These are phyloP conservation scores for Cynoglossus semilaevis DNA, from an alignment of 2,113 vertebrate species.

Conservation along the genomic window DNA sequence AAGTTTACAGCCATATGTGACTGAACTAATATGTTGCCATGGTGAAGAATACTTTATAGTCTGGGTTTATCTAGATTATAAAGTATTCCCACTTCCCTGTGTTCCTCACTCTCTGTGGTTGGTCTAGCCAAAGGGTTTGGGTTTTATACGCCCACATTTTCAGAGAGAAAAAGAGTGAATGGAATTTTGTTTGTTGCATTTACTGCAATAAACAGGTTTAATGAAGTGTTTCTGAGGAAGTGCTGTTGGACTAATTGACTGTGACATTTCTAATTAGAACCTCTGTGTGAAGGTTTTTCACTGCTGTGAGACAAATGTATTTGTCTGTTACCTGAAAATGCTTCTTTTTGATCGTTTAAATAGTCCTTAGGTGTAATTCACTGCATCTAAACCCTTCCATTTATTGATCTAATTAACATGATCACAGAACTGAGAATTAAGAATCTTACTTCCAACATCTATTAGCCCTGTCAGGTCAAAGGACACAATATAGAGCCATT, in stretches of 20 bases:
- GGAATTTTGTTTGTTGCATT: slow-evolving; percentile 11
- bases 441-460: too few species aligned
- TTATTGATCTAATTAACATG: too few species aligned
- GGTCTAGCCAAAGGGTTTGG: background rate
- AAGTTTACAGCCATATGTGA: background rate
- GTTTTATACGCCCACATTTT: slow-evolving; percentile 9
- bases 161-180: slow-evolving; percentile 1
- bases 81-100: background rate
- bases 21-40: slow-evolving; percentile 4
- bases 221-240: background rate
- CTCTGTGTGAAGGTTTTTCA: background rate
- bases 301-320: background rate
- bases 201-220: background rate
- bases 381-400: too few species aligned
- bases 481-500: too few species aligned
- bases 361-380: too few species aligned
- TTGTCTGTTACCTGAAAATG: too few species aligned
- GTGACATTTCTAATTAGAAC: background rate
- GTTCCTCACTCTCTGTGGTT: slow-evolving; percentile 2
- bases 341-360: too few species aligned
- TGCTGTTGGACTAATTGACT: background rate
- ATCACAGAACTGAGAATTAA: too few species aligned
- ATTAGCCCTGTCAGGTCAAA: too few species aligned
- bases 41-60: background rate
- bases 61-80: slow-evolving; percentile 2